These are phyloP conservation scores for Hirtodrosophila confusa DNA, from an alignment of 2,888 invertebrate genomes.

Conservation along the genomic window DNA sequence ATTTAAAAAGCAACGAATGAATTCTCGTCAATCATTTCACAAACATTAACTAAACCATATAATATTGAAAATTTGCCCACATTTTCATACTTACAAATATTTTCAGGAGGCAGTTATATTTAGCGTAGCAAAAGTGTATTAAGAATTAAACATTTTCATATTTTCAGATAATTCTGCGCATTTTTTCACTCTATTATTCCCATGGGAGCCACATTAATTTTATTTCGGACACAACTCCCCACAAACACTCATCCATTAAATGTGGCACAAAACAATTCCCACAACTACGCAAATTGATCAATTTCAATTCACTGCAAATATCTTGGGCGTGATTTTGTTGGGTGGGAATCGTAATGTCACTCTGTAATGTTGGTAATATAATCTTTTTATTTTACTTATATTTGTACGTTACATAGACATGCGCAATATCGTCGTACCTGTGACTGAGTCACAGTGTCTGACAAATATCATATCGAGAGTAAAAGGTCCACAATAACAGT, in stretches of 20 bases:
- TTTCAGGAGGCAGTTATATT: too few relatives aligned
- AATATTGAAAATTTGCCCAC: too few relatives aligned
- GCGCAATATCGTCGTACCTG: background rate
- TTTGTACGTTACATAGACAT: background rate
- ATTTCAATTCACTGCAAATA: conserved; percentile 77
- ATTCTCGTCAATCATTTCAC: too few relatives aligned
- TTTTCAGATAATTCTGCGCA: conserved; percentile 12
- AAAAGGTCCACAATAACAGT: too few relatives aligned
- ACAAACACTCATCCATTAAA: conserved; percentile 69
- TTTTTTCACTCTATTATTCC: conserved; percentile 24
- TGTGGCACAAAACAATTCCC: conserved; percentile 66
- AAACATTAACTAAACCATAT: too few relatives aligned
- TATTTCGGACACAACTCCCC: conserved; percentile 37
- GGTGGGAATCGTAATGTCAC: conserved; percentile 54
- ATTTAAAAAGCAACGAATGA: too few relatives aligned
- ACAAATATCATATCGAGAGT: background rate
- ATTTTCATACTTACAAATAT: too few relatives aligned
- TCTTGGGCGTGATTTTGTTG: conserved; percentile 69
- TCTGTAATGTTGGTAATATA: conserved; percentile 66
- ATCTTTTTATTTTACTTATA: conserved; percentile 62
- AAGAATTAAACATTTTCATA: conserved; percentile 29
- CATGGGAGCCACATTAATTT: conserved; percentile 54
- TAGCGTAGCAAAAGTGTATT: background rate
- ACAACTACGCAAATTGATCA: conserved; percentile 76
- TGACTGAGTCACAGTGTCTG: background rate